These are phyloP conservation scores for Hemicentrotus pulcherrimus DNA, from an alignment of 35 echinoderm and acorn worm species.

Conservation along the genomic window DNA sequence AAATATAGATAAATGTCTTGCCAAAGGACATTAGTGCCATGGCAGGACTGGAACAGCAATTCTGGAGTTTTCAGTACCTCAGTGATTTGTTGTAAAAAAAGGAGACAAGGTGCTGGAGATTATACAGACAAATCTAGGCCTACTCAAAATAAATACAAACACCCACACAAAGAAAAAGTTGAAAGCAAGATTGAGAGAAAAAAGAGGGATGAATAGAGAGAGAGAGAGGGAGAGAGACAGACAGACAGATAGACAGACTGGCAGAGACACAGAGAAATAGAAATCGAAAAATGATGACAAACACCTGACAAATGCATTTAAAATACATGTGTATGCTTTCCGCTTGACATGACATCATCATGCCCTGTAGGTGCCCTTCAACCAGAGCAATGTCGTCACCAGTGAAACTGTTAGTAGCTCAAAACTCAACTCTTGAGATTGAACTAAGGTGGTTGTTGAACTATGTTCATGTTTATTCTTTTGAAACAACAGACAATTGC, in stretches of 20 bases:
- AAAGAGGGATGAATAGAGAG: background rate
- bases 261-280: background rate
- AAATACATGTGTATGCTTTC: background rate
- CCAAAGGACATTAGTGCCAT: no score
- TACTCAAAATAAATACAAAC: background rate
- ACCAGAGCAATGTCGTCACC: background rate
- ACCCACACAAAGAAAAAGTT: background rate
- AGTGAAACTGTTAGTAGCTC: background rate
- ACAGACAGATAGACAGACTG: background rate
- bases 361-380: background rate
- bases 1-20: no score
- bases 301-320: background rate
- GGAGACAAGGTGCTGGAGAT: no score
- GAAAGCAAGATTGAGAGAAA: background rate
- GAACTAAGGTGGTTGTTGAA: background rate
- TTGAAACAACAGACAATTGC: background rate
- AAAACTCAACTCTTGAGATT: background rate
- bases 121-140: no score
- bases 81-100: no score
- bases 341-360: background rate
- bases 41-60: no score
- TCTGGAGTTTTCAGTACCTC: no score
- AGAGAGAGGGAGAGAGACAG: background rate
- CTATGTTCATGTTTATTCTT: conserved; percentile 3
- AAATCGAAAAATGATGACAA: background rate